Conservation (phyloP, 2,888 invertebrate genomes). For the Ochropleura plecta region DNA sequence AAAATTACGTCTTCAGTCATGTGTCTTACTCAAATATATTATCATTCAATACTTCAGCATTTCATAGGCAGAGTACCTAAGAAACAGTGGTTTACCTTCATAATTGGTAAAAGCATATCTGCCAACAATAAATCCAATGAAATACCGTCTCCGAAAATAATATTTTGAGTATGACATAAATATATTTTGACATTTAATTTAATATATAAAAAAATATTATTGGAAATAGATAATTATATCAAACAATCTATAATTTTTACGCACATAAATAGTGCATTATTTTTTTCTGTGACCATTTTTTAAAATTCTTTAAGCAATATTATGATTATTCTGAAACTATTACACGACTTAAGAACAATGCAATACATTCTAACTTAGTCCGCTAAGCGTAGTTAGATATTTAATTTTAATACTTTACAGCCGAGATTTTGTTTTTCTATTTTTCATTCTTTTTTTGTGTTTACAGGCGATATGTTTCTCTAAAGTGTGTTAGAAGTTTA, state of each 20-base stretch:
- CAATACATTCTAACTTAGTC: conserved; percentile 85
- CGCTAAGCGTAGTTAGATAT: conserved; percentile 81
- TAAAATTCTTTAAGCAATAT: conserved; percentile 69
- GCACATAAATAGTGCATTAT: conserved; percentile 79
- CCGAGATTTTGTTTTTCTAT: conserved; percentile 71
- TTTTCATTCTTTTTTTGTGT: conserved; percentile 69
- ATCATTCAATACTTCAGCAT: neutral
- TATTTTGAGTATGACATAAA: conserved; percentile 51
- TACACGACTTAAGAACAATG: conserved; percentile 78
- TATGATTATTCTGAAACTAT: conserved; percentile 71
- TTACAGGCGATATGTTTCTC: conserved; percentile 49
- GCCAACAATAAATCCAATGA: neutral
- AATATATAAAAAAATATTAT: conserved; percentile 51
- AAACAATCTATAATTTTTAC: conserved; percentile 68
- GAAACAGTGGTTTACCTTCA: neutral
- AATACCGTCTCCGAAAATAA: neutral
- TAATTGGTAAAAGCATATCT: neutral
- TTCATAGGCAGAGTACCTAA: neutral
- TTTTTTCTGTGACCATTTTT: conserved; percentile 76
- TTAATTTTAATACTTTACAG: conserved; percentile 76
- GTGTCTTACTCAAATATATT: conserved; percentile 57
- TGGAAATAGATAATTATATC: conserved; percentile 63
- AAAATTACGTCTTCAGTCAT: conserved; percentile 18
- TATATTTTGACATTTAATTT: conserved; percentile 60
- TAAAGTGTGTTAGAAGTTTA: conserved; percentile 46